A percentile compares a stretch with the other conserved stretches of the same genome.
phyloP scores from a whole-genome alignment of 1,140 invertebrate genomes.

The Octopus sinensis region DNA sequence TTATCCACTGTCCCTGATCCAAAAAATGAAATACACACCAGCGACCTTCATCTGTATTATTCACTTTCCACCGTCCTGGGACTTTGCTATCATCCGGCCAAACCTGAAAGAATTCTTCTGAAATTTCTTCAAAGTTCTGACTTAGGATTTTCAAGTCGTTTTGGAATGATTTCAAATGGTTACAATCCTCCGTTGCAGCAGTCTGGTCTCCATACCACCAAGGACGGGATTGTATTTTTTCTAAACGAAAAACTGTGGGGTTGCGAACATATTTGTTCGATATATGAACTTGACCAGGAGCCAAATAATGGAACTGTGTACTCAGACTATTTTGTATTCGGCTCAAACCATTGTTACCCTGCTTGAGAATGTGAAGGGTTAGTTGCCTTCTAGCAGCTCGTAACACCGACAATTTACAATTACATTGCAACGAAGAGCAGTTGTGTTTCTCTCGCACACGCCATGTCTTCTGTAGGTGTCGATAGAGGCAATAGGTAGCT shows the following conservation, averaged over 20 bases:
- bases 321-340: background rate
- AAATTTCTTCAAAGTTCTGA: constrained; percentile 28
- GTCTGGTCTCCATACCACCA: constrained; percentile 23
- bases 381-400: background rate
- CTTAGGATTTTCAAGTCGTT: constrained; percentile 22
- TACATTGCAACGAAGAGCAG: too few relatives aligned
- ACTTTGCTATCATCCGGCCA: background rate
- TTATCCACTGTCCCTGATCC: constrained; percentile 39
- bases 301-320: background rate
- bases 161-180: too few relatives aligned
- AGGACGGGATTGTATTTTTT: constrained; percentile 18
- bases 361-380: background rate
- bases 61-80: constrained; percentile 31
- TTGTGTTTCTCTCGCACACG: too few relatives aligned
- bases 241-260: constrained; percentile 29
- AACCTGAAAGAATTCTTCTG: constrained; percentile 21
- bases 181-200: constrained; percentile 14
- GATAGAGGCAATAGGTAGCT: too few relatives aligned
- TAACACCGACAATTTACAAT: too few relatives aligned
- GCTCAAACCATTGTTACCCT: background rate
- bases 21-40: constrained; percentile 46
- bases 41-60: constrained; percentile 37
- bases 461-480: too few relatives aligned
- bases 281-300: background rate
- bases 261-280: constrained; percentile 14